Evolutionary conservation across 64 coral and sea anemone species (phyloP).

Genomic region (Porites australiensis): DNA sequence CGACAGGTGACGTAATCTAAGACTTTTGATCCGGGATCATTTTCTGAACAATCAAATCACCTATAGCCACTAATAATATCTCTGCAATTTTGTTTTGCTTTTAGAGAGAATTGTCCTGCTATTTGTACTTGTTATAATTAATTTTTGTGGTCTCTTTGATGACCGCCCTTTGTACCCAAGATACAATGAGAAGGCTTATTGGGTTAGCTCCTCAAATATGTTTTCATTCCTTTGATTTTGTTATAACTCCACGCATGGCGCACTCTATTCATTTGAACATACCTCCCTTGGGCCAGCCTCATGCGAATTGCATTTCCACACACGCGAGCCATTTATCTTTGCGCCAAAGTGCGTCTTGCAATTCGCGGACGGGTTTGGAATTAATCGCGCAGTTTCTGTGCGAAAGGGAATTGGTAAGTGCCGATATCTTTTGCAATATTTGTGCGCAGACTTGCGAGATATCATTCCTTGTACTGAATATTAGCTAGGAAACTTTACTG

Average conservation of each 20-base stretch:
- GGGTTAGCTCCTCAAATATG: neutral
- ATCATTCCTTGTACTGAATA: too few species aligned
- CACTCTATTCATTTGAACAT: neutral
- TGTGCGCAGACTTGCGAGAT: neutral
- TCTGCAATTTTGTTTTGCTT: neutral
- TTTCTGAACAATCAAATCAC: too few species aligned
- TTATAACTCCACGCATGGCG: neutral
- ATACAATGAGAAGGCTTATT: constrained; percentile 9
- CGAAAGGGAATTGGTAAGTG: neutral
- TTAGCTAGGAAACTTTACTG: too few species aligned
- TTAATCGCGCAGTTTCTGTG: neutral
- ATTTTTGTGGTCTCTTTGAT: neutral
- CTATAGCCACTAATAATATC: too few species aligned
- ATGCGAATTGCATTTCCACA: too few species aligned
- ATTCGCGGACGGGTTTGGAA: neutral
- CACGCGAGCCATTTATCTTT: neutral
- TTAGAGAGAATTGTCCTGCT: constrained; percentile 1
- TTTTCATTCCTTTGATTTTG: neutral
- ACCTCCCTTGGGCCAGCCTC: neutral
- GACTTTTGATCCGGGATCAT: neutral
- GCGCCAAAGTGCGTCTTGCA: neutral
- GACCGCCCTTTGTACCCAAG: neutral
- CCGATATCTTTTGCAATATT: neutral
- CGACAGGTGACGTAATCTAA: neutral
- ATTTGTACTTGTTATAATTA: neutral